phyloP scores from a whole-genome alignment of 2,113 vertebrate genomes.

The Syngnathoides biaculeatus region DNA sequence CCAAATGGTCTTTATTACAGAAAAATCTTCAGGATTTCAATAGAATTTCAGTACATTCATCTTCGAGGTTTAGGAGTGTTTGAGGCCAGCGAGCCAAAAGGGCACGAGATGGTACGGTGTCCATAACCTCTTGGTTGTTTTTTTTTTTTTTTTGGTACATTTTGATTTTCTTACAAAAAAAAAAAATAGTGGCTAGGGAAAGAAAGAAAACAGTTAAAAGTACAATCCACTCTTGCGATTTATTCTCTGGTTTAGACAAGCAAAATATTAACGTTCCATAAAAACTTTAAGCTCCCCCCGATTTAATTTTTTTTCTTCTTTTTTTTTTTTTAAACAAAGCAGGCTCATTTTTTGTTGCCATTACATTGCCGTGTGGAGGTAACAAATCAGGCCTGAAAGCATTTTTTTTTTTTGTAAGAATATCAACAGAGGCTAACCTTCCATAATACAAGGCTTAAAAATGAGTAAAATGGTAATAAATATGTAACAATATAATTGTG shows the following conservation, averaged over 20 bases:
- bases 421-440: constrained; percentile 45
- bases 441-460: constrained; percentile 58
- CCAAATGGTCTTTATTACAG: constrained; percentile 72
- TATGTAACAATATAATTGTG: constrained; percentile 52
- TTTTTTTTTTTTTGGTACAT: constrained; percentile 30
- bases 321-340: too few species aligned
- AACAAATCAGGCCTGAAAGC: constrained; percentile 15
- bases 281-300: constrained; percentile 16
- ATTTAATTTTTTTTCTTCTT: too few species aligned
- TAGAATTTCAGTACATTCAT: constrained; percentile 76
- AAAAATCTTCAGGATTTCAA: constrained; percentile 68
- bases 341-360: constrained; percentile 55
- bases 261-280: constrained; percentile 70
- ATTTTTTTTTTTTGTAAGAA: constrained; percentile 9
- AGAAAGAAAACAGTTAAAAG: constrained; percentile 74
- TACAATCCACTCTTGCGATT: constrained; percentile 65
- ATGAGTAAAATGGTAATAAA: constrained; percentile 72
- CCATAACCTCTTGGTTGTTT: constrained; percentile 27
- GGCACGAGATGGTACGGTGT: constrained; percentile 38
- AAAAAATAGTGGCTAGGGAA: constrained; percentile 72
- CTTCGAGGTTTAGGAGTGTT: constrained; percentile 55
- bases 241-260: constrained; percentile 57
- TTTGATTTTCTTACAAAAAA: constrained; percentile 67
- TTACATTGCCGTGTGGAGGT: constrained; percentile 32
- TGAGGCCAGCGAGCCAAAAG: constrained; percentile 54